Evolutionary conservation across 2,113 vertebrate genomes (phyloP), one percentile per base, ranked within the genome.

Genomic region (Proteles cristata): DNA sequence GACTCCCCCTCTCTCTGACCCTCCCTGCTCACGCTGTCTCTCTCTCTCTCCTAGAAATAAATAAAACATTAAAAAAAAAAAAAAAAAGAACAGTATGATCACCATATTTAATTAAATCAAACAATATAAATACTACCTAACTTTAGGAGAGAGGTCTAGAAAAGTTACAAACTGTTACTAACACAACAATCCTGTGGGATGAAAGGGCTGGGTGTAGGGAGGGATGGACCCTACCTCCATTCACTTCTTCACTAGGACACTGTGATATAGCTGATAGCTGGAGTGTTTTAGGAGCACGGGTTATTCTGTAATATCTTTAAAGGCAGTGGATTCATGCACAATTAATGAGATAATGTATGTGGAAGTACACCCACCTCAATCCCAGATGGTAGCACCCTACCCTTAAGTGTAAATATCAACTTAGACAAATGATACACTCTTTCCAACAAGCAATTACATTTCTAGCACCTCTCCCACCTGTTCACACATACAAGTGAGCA

Each of bases 21-120:
- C 39, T 39, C 39, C 39, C 39, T 39, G 39, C 39, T 39, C 39
- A 39, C 39, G 39, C 39, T 39, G 39, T 39, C 39, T 39, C 39
- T 39, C 39, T 39, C 39, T 39, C 39, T 39, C 39, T 39, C 39
- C 39, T 39, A 39, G 39, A 39, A 39, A 39, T 39, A 39, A 39
- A 39, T 39, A 39, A 39, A 39, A 39, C 39, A 39, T 39, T 39
- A 39, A 15, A n/a, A 65, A 94, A 82, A 65, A 89, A 28, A 11
- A 45, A 48, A 93, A 73, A 43, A 31, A 88, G 35, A 93, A 95
- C 2, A 86, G 11, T 77, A 80, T 31, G 79, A 69, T 58, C 45
- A 61, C 31, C 66, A 73, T 68, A 68, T 94, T 81, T 26, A 45
- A 28, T 77, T 53, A 94, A 93, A 88, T 88, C 61, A 91, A 77